phyloP scores from a whole-genome alignment of 2,113 vertebrate species.

The Thamnaconus septentrionalis region DNA sequence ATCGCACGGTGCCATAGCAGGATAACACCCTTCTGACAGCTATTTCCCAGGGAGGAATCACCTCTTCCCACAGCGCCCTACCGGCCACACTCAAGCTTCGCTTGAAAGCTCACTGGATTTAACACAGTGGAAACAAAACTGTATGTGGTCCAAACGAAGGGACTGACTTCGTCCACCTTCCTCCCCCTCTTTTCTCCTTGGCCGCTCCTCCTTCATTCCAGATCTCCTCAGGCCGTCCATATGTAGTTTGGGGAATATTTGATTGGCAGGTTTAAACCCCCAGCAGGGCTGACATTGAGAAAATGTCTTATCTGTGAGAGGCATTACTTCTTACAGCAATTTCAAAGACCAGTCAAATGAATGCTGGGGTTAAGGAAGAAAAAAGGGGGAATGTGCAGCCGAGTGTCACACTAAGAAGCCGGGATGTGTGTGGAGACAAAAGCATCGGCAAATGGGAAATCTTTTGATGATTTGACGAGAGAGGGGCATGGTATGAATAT shows the following conservation, averaged over 20 bases:
- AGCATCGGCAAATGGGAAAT: no score
- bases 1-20: background rate
- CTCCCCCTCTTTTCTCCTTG: conserved; percentile 9
- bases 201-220: conserved; percentile 28
- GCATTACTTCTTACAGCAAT: conserved; percentile 6
- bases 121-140: conserved; percentile 27
- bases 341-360: conserved; percentile 8
- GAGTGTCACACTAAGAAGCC: background rate
- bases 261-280: conserved; percentile 49
- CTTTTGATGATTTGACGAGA: no score
- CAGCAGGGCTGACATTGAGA: conserved; percentile 36
- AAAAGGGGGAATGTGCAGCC: background rate
- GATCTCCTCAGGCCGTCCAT: conserved; percentile 25
- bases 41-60: conserved; percentile 19
- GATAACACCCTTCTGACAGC: conserved; percentile 15
- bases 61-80: conserved; percentile 30
- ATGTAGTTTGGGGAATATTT: conserved; percentile 40
- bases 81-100: conserved; percentile 19
- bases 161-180: conserved; percentile 15
- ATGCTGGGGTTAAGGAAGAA: background rate
- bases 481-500: background rate
- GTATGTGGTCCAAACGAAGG: conserved; percentile 34
- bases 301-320: conserved; percentile 34
- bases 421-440: background rate
- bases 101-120: conserved; percentile 27